Evolutionary conservation across 1,140 invertebrate genomes (phyloP), one percentile per base, ranked within the genome.

Genomic region (Acromyrmex echinatior): DNA sequence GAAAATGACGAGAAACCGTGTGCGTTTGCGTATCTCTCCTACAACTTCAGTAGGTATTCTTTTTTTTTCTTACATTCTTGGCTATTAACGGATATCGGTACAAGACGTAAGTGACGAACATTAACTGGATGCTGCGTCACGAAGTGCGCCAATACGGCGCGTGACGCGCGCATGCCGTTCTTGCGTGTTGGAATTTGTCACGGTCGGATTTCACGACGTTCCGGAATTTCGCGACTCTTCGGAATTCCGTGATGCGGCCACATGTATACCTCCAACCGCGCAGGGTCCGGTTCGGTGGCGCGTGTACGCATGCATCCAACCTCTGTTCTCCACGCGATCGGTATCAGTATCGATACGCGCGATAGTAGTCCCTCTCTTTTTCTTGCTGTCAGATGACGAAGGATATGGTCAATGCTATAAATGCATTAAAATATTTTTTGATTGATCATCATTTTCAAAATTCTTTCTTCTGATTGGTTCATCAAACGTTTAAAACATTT

Each of bases 61-160:
- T 21, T 31, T 66, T 78, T 51, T 62, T 39, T 28, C 21, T 63
- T 35, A 56, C 16, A 56, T 35, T 35, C n/a, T 63, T 39, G 51
- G 60, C 31, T 60, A 49, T 86, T 60, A 51, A 70, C n/a, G 45
- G 63, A 49, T 74, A 74, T 74, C 70, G 16, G 25, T 51, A 21
- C 80, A 51, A 74, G 56, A 73, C 80, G 80, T 28, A 78, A 85
- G 68, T 82, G 62, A 82, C 56, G 80, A 74, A 12, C 80, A 62
- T 82, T 74, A 74, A 82, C 68, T 82, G 25, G 80, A 82, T 49
- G 56, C 80, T 82, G 70, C 80, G 80, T 82, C 80, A 74, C 68
- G 16, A 21, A 74, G 21, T 28, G 65, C 74, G 76, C 65, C 65
- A 71, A 31, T 14, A 35, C 21, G 2, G 56, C 66, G 68, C 45